Evolutionary conservation across 2,113 vertebrate genomes (phyloP).

Genomic region (Corythoichthys intestinalis): DNA sequence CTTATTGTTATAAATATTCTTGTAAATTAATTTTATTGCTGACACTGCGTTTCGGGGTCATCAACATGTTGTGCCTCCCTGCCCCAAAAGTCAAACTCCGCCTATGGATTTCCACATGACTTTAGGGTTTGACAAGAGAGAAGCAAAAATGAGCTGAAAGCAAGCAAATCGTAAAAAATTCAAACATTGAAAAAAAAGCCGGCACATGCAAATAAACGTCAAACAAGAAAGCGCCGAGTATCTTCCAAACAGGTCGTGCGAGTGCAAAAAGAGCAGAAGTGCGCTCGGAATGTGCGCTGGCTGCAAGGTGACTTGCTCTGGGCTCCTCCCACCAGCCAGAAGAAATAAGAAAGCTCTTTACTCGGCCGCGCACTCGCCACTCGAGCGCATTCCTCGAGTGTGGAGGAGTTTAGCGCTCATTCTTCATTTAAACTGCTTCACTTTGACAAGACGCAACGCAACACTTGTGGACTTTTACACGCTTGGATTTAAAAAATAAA

Average conservation of each 20-base stretch:
- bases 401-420: no score
- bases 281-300: not conserved
- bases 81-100: no score
- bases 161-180: not conserved
- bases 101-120: no score
- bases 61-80: no score
- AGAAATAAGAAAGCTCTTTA: constrained; percentile 60
- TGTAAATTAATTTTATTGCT: no score
- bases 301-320: constrained; percentile 11
- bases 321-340: constrained; percentile 49
- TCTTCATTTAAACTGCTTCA: not conserved
- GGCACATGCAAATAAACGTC: not conserved
- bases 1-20: no score
- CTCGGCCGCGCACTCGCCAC: constrained; percentile 43
- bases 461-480: not conserved
- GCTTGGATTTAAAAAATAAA: not conserved
- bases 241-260: constrained; percentile 48
- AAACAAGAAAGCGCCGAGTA: not conserved
- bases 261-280: constrained; percentile 11
- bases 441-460: not conserved
- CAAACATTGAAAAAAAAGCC: no score
- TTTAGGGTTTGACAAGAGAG: no score
- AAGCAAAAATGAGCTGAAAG: no score
- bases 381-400: constrained; percentile 59
- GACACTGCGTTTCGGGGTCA: no score